Base-by-base conservation (phyloP, 2,888 invertebrate species). In the Amiota minor region DNA sequence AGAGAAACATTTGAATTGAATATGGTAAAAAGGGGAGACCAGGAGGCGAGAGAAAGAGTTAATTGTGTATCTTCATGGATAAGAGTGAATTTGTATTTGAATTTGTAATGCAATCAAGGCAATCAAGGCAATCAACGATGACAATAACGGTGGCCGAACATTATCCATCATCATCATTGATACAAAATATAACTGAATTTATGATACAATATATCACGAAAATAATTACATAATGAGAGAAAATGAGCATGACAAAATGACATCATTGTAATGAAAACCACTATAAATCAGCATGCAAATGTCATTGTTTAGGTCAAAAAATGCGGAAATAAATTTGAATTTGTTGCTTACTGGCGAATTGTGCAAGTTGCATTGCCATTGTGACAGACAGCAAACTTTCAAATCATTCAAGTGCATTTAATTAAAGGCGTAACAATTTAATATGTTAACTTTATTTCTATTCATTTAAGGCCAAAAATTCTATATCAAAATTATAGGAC, bases 151-250 rank as follows among this genome's bases (percentile, higher is more conserved):
- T 35, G 35, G 35, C 2, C 35, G 2, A 35, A 35, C 6, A 35
- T 35, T 6, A 35, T 6, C 6, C 35, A 35, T 35, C 35, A 35
- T 6, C 35, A 35, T 35, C 6, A 35, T 35, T 1, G 23, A 23
- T 23, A 23, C 23, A 3, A 2, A n/a, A 16, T 16, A 1, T 62
- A 49, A 47, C 20, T 18, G 6, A 45, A 65, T 46, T 47, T 47
- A 46, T 65, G 47, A 18, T 10, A 65, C 49, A 65, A 18, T 10
- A 65, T 65, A 65, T 65, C 49, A 65, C 46, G 18, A 47, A 65
- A 65, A 65, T 14, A 47, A 47, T 65, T 47, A 8, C 3, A 45
- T 12, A 16, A 47, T 11, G 47, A 18, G 20, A 16, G n/a, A n/a
- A 11, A 59, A 9, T 35, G 35, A 35, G 6, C 35, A 35, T 35